Base-by-base conservation (phyloP, 2,888 invertebrate species). In the Microchrysa polita region DNA sequence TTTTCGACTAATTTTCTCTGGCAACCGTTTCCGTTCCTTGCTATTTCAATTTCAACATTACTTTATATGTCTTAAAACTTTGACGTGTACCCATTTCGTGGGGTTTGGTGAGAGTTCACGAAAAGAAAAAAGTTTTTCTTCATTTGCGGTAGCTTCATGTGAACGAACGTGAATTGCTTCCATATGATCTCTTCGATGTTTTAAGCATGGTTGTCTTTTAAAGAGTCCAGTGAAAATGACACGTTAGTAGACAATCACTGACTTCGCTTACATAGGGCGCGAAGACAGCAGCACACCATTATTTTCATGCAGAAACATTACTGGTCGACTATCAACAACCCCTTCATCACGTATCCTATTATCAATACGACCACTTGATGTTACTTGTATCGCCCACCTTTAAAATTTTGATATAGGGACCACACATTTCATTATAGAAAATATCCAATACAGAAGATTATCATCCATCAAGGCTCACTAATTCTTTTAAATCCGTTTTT, bases 401-500 rank as follows among this genome's bases (percentile, higher is more conserved):
- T 53, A 53, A 67, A 67, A 67, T 53, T n/a, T n/a, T 67, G 67
- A 67, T 53, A 27, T 53, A 67, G 34, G 67, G 53, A 67, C 27
- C 27, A 34, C 52, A 67, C 53, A 27, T 34, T 67, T 67, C 67
- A 67, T 67, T 67, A 67, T 67, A 67, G 53, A 27, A 53, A 53
- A 67, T 67, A 67, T 34, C 67, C 53, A 67, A 67, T 67, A 53
- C 53, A 67, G 53, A 67, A 53, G 67, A 52, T 67, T 67, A 67
- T 67, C 67, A 67, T 67, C 52, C 67, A 67, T 67, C 67, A 67
- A 67, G 67, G 67, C 67, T 52, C 18, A 67, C 67, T 67, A 67
- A 67, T 67, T 67, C 67, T 67, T 53, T 65, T 53, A 53, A 67
- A 67, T 67, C 53, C 67, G 23, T 67, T 67, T 67, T 67, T 67